These are phyloP conservation scores for Philopotamus ludificatus DNA, from an alignment of 1,140 invertebrate species.

Conservation along the genomic window DNA sequence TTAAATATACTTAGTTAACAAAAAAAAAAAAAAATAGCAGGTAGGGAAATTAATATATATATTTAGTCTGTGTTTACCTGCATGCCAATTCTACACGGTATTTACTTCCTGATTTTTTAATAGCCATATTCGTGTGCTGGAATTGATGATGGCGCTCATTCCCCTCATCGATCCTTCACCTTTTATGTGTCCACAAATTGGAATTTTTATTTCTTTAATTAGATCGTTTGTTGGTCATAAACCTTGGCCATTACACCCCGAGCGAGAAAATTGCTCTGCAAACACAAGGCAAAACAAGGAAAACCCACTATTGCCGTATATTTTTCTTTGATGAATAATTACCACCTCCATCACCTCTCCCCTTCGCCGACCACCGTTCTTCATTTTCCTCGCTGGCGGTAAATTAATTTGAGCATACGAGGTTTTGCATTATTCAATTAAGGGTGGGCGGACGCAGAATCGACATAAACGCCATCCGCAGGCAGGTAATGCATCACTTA, in stretches of 20 bases:
- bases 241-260: constrained; percentile 9
- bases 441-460: background rate
- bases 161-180: background rate
- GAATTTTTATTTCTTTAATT: constrained; percentile 16
- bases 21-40: too few species aligned
- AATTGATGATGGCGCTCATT: background rate
- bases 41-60: too few species aligned
- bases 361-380: too few species aligned
- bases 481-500: constrained; percentile 18
- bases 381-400: constrained; percentile 15
- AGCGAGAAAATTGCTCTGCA: constrained; percentile 6
- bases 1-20: too few species aligned
- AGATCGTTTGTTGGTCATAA: constrained; percentile 8
- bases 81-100: too few species aligned
- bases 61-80: too few species aligned
- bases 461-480: background rate
- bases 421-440: constrained; percentile 28
- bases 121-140: background rate
- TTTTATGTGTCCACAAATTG: constrained; percentile 5
- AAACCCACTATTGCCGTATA: constrained; percentile 7
- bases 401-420: constrained; percentile 24
- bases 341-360: too few species aligned
- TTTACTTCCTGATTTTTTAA: too few species aligned
- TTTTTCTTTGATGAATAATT: constrained; percentile 34
- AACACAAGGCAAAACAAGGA: background rate